Evolutionary conservation across 2,113 vertebrate species (phyloP).

Genomic region (Chloropsis hardwickii): DNA sequence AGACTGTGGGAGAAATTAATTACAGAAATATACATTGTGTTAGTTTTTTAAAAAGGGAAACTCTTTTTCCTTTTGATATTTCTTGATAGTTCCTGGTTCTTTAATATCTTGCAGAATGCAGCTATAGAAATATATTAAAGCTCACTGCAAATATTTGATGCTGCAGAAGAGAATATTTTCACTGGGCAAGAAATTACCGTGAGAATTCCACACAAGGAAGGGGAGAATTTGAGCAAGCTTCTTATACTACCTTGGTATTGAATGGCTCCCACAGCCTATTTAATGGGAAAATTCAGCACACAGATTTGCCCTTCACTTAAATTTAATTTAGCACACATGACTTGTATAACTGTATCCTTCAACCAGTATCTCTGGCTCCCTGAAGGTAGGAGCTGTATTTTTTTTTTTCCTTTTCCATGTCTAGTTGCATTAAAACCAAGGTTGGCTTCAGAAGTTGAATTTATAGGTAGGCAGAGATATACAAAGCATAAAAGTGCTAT

Average conservation of each 20-base stretch:
- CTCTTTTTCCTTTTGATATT: neutral
- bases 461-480: neutral
- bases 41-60: neutral
- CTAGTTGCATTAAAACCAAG: neutral
- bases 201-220: neutral
- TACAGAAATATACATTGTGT: neutral
- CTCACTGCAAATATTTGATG: slow-evolving; percentile 8
- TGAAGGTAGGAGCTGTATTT: neutral
- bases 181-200: neutral
- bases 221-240: neutral
- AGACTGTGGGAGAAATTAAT: neutral
- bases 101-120: neutral
- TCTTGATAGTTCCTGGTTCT: neutral
- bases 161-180: neutral
- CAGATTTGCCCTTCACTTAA: neutral
- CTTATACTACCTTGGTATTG: neutral
- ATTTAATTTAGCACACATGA: neutral
- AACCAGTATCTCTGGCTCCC: neutral
- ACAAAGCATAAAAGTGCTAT: neutral
- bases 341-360: neutral
- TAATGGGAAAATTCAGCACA: neutral
- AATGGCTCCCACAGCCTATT: neutral
- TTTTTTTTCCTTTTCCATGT: neutral
- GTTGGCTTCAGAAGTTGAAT: neutral
- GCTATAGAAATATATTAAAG: neutral